These are phyloP conservation scores for Halcyon chelicuti DNA, from an alignment of 2,797 vertebrate species.

Conservation along the genomic window DNA sequence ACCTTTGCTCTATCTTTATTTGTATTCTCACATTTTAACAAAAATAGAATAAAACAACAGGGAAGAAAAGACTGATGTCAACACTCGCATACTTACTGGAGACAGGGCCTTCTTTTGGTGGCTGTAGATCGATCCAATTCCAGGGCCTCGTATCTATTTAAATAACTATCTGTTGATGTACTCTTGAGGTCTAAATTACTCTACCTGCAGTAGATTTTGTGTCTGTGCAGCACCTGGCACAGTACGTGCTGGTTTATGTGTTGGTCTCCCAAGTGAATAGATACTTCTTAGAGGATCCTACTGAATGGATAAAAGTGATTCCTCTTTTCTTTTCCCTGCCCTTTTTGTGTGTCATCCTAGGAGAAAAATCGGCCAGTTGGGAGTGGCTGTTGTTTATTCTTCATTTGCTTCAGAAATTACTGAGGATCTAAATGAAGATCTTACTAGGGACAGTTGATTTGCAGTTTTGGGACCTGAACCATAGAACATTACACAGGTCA, in stretches of 20 bases:
- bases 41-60: not conserved
- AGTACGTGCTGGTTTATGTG: not conserved
- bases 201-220: not conserved
- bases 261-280: not conserved
- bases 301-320: not conserved
- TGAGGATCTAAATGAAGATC: not conserved
- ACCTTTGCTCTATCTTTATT: not conserved
- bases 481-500: conserved; percentile 6
- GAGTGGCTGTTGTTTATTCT: not conserved
- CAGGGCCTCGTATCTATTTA: not conserved
- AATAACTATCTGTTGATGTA: not conserved
- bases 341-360: not conserved
- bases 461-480: not conserved
- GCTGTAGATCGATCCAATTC: not conserved
- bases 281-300: not conserved
- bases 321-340: not conserved
- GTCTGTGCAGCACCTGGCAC: not conserved
- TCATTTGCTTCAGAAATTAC: conserved; percentile 6
- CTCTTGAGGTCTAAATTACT: not conserved
- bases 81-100: not conserved
- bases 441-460: not conserved
- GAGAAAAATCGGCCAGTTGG: not conserved
- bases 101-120: not conserved
- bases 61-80: not conserved
- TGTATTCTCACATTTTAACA: not conserved